These are phyloP conservation scores for Steatocranus sp. DNA, from an alignment of 2,797 vertebrate species.

Conservation along the genomic window DNA sequence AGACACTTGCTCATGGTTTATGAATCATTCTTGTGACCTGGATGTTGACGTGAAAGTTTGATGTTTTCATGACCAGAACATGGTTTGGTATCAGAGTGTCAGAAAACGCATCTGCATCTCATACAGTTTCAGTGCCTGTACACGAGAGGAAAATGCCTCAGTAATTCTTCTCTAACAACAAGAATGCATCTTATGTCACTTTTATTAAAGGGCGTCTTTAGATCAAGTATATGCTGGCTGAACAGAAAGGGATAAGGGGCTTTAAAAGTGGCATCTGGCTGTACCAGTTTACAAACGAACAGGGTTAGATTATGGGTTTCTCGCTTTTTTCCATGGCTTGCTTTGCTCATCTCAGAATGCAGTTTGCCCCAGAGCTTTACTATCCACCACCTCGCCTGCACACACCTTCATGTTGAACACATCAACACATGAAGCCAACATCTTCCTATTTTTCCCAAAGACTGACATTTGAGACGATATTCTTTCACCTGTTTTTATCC, in stretches of 20 bases:
- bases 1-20: background rate
- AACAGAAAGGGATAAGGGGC: background rate
- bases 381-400: conserved; percentile 3
- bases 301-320: conserved; percentile 17
- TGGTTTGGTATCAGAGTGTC: background rate
- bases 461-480: background rate
- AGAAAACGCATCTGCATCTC: background rate
- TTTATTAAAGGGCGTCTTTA: background rate
- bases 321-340: conserved; percentile 43
- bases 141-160: background rate
- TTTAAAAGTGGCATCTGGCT: conserved; percentile 1
- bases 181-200: background rate
- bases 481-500: background rate
- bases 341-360: conserved; percentile 50
- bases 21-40: background rate
- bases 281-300: background rate
- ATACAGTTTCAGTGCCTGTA: background rate
- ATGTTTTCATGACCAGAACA: background rate
- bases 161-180: background rate
- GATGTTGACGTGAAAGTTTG: conserved; percentile 4
- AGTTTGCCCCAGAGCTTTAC: conserved; percentile 23
- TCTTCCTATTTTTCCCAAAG: background rate
- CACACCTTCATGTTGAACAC: conserved; percentile 2
- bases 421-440: background rate
- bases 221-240: background rate